A percentile compares a stretch with the other conserved stretches of the same genome.
phyloP scores from a whole-genome alignment of 1,140 invertebrate species.

The Ips nitidus region DNA sequence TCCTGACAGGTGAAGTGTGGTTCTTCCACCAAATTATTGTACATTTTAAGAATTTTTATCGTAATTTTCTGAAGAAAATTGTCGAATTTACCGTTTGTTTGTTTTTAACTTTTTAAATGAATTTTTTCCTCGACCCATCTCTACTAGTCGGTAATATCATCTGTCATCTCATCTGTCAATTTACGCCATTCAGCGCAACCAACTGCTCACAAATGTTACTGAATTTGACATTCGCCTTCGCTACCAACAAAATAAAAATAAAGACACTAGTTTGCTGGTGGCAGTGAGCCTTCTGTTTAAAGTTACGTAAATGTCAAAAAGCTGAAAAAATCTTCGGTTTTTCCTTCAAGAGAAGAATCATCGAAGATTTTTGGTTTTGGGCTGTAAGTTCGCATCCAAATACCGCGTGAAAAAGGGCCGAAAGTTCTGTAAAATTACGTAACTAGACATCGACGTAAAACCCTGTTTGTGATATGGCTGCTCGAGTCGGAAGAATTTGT shows the following conservation, averaged over 20 bases:
- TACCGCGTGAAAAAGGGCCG: neutral
- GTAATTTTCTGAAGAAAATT: too few species aligned
- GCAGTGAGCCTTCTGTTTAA: neutral
- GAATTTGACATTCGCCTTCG: too few species aligned
- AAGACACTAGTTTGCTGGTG: neutral
- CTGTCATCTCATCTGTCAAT: too few species aligned
- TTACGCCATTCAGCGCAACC: too few species aligned
- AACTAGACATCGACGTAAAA: conserved; percentile 2
- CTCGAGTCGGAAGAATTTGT: conserved; percentile 77
- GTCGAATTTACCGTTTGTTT: too few species aligned
- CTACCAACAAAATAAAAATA: conserved; percentile 1
- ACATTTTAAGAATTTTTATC: too few species aligned
- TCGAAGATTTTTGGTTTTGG: conserved; percentile 35
- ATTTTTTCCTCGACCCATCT: too few species aligned
- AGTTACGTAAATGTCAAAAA: conserved; percentile 37
- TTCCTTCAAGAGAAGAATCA: conserved; percentile 34
- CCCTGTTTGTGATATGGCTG: conserved; percentile 68
- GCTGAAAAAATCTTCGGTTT: conserved; percentile 35
- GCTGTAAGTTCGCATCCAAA: neutral
- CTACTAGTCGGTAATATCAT: too few species aligned
- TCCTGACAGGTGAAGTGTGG: too few species aligned
- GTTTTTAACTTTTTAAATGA: too few species aligned
- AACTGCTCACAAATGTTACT: too few species aligned
- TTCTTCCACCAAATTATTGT: too few species aligned
- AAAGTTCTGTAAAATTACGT: conserved; percentile 16